phyloP scores from a whole-genome alignment of 2,797 vertebrate genomes.

The Eulemur rubriventer region DNA sequence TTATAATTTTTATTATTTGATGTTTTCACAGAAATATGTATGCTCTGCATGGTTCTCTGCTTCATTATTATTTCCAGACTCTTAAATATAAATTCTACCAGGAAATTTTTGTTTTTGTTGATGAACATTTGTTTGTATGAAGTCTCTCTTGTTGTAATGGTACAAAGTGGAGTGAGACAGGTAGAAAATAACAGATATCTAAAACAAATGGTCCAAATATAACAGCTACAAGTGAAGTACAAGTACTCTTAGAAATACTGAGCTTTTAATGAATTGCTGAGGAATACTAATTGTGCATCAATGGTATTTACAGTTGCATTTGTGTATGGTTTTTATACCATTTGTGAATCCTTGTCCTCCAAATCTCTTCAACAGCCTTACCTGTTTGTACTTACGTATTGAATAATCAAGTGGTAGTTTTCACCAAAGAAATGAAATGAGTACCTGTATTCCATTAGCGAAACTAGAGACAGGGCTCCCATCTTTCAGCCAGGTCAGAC shows the following conservation, averaged over 20 bases:
- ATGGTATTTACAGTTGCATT: not conserved
- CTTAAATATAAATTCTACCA: slow-evolving; percentile 20
- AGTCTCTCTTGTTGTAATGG: not conserved
- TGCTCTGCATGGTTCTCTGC: not conserved
- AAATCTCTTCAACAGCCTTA: not conserved
- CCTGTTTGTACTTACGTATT: not conserved
- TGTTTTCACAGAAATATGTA: not conserved
- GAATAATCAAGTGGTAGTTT: not conserved
- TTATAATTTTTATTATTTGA: slow-evolving; percentile 17
- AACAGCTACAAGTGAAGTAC: not conserved
- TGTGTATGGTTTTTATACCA: not conserved
- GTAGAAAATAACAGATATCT: not conserved
- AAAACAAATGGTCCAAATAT: not conserved
- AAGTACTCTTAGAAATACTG: not conserved
- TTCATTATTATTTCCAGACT: slow-evolving; percentile 25
- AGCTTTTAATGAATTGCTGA: not conserved
- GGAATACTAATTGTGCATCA: not conserved
- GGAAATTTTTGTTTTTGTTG: not conserved
- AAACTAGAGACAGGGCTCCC: slow-evolving; percentile 95
- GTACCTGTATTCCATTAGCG: slow-evolving; percentile 93
- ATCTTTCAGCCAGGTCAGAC: slow-evolving; percentile 97
- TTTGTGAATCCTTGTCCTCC: not conserved
- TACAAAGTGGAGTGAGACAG: not conserved
- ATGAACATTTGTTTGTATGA: not conserved
- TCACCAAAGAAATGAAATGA: not conserved